Percentiles rank a stretch among this genome's conserved stretches.
Conservation (phyloP, 1,140 invertebrate species). For the Euwallacea fornicatus region DNA sequence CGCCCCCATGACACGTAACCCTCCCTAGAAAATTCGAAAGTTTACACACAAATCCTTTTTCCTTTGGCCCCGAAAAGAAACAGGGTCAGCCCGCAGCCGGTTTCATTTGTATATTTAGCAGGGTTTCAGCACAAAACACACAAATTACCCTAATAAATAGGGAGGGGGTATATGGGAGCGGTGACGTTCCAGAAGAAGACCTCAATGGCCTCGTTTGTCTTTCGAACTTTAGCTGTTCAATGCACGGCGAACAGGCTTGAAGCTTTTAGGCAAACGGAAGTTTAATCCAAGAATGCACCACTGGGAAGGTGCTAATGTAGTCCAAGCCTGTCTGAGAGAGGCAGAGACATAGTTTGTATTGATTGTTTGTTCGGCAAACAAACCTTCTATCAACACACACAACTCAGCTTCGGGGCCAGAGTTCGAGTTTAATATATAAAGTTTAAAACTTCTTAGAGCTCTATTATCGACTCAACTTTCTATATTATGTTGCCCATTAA, state of each 20-base stretch:
- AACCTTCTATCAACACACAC: conserved; percentile 11
- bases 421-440: conserved; percentile 28
- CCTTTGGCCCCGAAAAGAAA: conserved; percentile 6
- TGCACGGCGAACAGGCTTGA: too few species aligned
- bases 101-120: conserved; percentile 16
- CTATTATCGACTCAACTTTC: conserved; percentile 30
- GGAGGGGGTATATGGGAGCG: neutral
- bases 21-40: conserved; percentile 8
- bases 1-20: conserved; percentile 9
- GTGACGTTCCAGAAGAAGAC: neutral
- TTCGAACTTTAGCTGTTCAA: neutral
- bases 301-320: conserved; percentile 24
- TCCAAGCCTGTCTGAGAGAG: conserved; percentile 1
- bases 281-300: conserved; percentile 10
- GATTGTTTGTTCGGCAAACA: conserved; percentile 20
- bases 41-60: conserved; percentile 21
- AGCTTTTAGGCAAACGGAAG: neutral
- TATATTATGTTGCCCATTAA: conserved; percentile 26
- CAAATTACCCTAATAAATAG: conserved; percentile 9
- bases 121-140: conserved; percentile 3
- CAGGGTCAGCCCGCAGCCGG: conserved; percentile 16
- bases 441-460: conserved; percentile 24
- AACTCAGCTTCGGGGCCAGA: neutral
- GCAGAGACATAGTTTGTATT: conserved; percentile 11
- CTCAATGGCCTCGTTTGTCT: conserved; percentile 6